Conservation (phyloP, 2,797 vertebrate genomes). For the Danio tinwini region DNA sequence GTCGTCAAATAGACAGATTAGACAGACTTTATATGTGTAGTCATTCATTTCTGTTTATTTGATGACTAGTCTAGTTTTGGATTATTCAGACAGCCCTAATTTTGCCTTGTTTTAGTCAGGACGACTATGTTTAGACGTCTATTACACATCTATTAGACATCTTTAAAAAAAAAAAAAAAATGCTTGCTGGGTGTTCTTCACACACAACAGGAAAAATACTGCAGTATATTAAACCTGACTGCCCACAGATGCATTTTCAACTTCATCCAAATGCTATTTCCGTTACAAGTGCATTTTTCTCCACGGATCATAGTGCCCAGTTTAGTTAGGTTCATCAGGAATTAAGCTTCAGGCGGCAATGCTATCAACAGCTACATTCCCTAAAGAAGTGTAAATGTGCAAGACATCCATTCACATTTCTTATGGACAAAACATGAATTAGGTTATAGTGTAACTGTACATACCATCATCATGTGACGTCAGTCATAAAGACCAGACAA, state of each 20-base stretch:
- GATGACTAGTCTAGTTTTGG: no score
- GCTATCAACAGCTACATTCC: constrained; percentile 55
- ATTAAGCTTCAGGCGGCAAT: constrained; percentile 55
- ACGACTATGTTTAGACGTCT: no score
- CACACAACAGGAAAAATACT: neutral
- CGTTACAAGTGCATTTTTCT: constrained; percentile 9
- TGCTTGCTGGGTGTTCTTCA: neutral
- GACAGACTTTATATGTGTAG: no score
- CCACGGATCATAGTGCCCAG: constrained; percentile 17
- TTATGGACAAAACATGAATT: constrained; percentile 39
- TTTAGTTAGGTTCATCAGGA: constrained; percentile 20
- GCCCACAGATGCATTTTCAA: constrained; percentile 27
- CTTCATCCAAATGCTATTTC: constrained; percentile 31
- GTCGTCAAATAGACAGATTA: no score
- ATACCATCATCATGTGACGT: constrained; percentile 30
- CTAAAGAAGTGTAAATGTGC: constrained; percentile 36
- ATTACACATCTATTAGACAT: no score
- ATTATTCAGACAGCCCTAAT: no score
- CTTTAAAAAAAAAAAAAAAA: no score
- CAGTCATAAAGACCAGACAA: constrained; percentile 29
- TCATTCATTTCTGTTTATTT: no score
- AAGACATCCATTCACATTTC: constrained; percentile 51
- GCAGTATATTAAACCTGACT: constrained; percentile 12
- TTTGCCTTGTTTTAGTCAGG: no score
- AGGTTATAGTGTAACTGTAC: constrained; percentile 42